A percentile compares a stretch with the other conserved stretches of the same genome.
Conservation (phyloP, 2,113 vertebrate genomes). For the Daboia siamensis region DNA sequence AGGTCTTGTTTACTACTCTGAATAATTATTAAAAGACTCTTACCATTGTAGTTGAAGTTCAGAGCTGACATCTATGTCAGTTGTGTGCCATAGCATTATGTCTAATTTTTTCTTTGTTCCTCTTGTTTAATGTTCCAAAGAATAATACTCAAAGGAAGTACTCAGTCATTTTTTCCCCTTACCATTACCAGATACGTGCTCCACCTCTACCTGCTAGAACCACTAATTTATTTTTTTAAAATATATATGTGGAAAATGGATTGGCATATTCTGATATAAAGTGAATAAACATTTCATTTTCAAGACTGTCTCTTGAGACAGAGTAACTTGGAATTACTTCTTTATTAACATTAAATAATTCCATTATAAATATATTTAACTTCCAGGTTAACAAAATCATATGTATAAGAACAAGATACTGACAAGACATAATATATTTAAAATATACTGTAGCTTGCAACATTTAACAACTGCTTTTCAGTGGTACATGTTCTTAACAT, state of each 20-base stretch:
- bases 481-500: background rate
- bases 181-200: background rate
- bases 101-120: constrained; percentile 72
- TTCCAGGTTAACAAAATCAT: background rate
- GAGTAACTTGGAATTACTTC: background rate
- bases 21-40: constrained; percentile 76
- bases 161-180: constrained; percentile 29
- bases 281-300: background rate
- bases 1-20: constrained; percentile 69
- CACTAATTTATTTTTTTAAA: constrained; percentile 33
- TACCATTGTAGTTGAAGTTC: constrained; percentile 77
- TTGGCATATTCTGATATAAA: constrained; percentile 6
- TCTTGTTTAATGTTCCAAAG: constrained; percentile 57
- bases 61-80: constrained; percentile 65
- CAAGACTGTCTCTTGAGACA: background rate
- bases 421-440: background rate
- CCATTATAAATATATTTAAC: constrained; percentile 15
- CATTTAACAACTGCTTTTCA: background rate
- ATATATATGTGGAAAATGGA: background rate
- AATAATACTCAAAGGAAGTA: constrained; percentile 52
- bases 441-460: background rate
- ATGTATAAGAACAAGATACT: background rate
- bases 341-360: background rate
- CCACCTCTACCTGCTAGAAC: constrained; percentile 12
- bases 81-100: constrained; percentile 52